Conservation (phyloP, 2,888 invertebrate species). For the Dorcus hopei region DNA sequence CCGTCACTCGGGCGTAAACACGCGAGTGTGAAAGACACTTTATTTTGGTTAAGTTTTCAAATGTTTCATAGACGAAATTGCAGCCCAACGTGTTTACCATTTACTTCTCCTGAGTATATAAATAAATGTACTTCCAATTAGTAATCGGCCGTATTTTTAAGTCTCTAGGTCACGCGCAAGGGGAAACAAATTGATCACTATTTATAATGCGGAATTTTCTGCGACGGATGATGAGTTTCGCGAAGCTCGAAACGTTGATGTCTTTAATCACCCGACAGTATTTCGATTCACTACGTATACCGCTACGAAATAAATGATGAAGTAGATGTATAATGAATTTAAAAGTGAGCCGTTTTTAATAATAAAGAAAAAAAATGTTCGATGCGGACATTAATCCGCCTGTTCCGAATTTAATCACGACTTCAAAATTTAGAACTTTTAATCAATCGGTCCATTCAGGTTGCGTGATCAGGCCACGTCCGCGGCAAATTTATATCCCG, state of each 20-base stretch:
- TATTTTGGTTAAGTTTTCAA: slow-evolving; percentile 18
- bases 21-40: slow-evolving; percentile 20
- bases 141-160: background rate
- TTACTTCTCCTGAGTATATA: background rate
- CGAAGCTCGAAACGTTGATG: no score
- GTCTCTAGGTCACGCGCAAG: background rate
- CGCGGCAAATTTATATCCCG: slow-evolving; percentile 45
- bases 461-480: slow-evolving; percentile 44
- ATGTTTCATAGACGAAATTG: slow-evolving; percentile 3
- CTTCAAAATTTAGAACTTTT: slow-evolving; percentile 40
- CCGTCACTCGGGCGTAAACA: slow-evolving; percentile 23
- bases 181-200: no score
- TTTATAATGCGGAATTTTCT: no score
- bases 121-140: background rate
- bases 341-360: no score
- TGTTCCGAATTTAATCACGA: slow-evolving; percentile 22
- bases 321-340: no score
- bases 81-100: background rate
- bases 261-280: no score
- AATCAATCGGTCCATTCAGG: slow-evolving; percentile 42
- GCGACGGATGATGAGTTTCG: no score
- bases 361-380: no score
- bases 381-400: no score
- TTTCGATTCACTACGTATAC: no score
- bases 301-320: no score